Base-by-base conservation (phyloP, 92 coral and sea anemone genomes). In the Pocillopora meandrina region DNA sequence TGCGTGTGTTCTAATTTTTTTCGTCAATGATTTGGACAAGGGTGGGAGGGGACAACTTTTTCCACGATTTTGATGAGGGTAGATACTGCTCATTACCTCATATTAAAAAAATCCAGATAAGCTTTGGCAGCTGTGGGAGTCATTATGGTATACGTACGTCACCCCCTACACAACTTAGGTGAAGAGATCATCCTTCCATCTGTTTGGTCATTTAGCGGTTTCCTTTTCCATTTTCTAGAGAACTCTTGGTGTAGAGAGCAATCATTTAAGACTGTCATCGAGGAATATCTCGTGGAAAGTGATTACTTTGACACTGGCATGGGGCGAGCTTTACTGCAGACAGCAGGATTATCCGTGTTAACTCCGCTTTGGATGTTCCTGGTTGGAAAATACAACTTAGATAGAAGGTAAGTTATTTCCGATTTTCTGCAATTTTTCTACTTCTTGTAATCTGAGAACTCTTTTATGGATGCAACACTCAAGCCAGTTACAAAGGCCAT, bases 301-400 rank as follows among this genome's bases (percentile, higher is more conserved):
- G 63, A 71, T 70, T 71, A 59, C 76, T 60, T 81, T 2, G 21
- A 81, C 60, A 71, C 70, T 35, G n/a, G 36, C 63, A 59, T 57
- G 15, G 85, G 85, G 47, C 49, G 31, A 21, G 11, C 56, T 35
- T 42, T 81, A 2, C 77, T 81, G 36, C 57, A n/a, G 23, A 14
- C 77, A 10, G 61, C 85, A 17, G 42, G 60, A 13, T 33, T 66
- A 14, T 81, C 85, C 5, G 21, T 36, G 13, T 0, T 81, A 19
- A 81, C 77, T 9, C 85, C 85, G 62, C 5, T 71, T 23, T 71
- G 58, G 77, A 81, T 81, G 85, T 81, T 81, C 49, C 0, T 81
- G 10, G 78, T 81, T 71, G 85, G 85, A 12, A 81, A n/a, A 61
- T 81, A 71, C 77, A 71, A 60, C 85, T 70, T 81, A 3, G 77